Evolutionary conservation across 2,113 vertebrate genomes (phyloP).

Genomic region (Hippocampus barbouri): DNA sequence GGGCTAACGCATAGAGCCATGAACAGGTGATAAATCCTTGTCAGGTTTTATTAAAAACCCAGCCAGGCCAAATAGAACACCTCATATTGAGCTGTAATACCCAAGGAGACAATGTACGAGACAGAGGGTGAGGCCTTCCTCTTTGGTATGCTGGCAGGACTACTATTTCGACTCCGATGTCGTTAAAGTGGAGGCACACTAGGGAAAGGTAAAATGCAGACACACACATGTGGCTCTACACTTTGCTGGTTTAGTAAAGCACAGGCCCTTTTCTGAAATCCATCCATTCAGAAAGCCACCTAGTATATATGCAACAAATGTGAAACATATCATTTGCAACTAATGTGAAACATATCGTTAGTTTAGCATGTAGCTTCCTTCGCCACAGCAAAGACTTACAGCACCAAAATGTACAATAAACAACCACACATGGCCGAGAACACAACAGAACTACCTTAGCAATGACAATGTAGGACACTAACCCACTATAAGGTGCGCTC

Average conservation of each 20-base stretch:
- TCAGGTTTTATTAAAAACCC: slow-evolving; percentile 72
- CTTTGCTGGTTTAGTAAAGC: slow-evolving; percentile 42
- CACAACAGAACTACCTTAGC: too few species aligned
- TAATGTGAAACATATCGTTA: too few species aligned
- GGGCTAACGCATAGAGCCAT: slow-evolving; percentile 61
- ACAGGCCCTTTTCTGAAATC: background rate
- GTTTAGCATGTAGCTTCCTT: too few species aligned
- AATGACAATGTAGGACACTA: too few species aligned
- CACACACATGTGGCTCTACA: slow-evolving; percentile 39
- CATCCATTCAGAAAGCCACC: background rate
- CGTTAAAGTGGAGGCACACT: slow-evolving; percentile 45
- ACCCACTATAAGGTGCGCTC: too few species aligned
- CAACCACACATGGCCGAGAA: too few species aligned
- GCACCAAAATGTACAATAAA: too few species aligned
- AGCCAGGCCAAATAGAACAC: slow-evolving; percentile 68
- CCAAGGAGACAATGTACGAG: slow-evolving; percentile 56
- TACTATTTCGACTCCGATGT: slow-evolving; percentile 59
- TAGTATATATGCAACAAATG: background rate
- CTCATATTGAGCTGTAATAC: slow-evolving; percentile 69
- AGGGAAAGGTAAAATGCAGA: slow-evolving; percentile 23
- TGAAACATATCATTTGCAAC: too few species aligned
- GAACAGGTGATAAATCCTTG: slow-evolving; percentile 74
- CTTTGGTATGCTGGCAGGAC: slow-evolving; percentile 58
- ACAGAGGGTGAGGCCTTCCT: slow-evolving; percentile 35
- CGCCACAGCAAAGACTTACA: too few species aligned